Conservation (phyloP, 2,113 vertebrate genomes). For the Malurus cyaneus region DNA sequence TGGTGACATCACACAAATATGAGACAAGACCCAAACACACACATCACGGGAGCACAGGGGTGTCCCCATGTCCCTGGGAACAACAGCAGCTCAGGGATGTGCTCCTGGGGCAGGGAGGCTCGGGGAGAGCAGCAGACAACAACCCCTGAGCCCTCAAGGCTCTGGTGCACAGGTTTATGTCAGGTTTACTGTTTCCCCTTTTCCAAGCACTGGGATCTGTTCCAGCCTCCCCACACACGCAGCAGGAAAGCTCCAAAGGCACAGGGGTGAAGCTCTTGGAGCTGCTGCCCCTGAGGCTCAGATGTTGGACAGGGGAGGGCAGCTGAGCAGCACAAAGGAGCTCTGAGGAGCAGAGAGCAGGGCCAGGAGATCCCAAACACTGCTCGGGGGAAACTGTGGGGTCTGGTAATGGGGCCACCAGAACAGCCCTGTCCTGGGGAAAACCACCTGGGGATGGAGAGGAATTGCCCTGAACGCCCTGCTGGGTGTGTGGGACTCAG, state of each 20-base stretch:
- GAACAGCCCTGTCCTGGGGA: neutral
- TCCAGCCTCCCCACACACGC: rapidly evolving
- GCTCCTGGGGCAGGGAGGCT: neutral
- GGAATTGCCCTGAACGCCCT: rapidly evolving
- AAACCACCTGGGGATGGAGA: neutral
- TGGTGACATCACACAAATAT: neutral
- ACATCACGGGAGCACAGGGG: rapidly evolving
- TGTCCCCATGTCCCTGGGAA: neutral
- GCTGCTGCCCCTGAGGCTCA: neutral
- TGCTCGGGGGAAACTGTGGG: neutral
- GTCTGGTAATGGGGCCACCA: neutral
- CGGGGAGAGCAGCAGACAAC: neutral
- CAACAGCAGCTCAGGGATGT: neutral
- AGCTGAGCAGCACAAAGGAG: neutral
- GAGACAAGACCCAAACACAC: neutral
- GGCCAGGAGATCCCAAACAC: neutral
- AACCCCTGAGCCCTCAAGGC: neutral
- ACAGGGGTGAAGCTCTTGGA: neutral
- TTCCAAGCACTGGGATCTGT: rapidly evolving
- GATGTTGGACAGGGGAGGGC: rapidly evolving
- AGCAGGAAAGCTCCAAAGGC: neutral
- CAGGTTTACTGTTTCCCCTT: neutral
- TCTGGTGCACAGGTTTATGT: neutral
- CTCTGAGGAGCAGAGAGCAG: neutral
- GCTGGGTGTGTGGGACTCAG: neutral